Percentiles rank a stretch among this genome's conserved stretches.
phyloP scores from a whole-genome alignment of 2,113 vertebrate genomes.

The Philantomba maxwellii region DNA sequence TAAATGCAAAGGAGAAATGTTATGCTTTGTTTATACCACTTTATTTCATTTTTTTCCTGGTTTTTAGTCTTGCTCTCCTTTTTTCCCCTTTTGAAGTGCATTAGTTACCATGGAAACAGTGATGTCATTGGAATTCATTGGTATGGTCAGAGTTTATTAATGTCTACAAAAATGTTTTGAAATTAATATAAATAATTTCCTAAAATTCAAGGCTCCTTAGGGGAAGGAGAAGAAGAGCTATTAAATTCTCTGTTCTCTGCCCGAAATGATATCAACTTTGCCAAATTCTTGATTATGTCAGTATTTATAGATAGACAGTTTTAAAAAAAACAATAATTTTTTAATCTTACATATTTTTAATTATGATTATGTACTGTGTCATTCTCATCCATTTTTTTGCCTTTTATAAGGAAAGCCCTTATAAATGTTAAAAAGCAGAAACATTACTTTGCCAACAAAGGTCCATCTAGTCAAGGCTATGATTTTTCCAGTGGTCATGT shows the following conservation, averaged over 20 bases:
- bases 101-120: slow-evolving; percentile 70
- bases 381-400: background rate
- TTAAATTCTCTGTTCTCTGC: slow-evolving; percentile 38
- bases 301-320: background rate
- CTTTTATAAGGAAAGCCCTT: background rate
- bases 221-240: background rate
- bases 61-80: slow-evolving; percentile 46
- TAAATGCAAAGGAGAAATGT: slow-evolving; percentile 43
- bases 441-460: background rate
- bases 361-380: background rate
- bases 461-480: background rate
- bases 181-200: slow-evolving; percentile 64
- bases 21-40: slow-evolving; percentile 49
- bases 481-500: background rate
- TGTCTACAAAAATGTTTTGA: slow-evolving; percentile 58
- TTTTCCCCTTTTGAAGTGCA: slow-evolving; percentile 46
- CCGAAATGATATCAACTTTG: background rate
- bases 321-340: slow-evolving; percentile 2
- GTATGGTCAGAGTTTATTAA: slow-evolving; percentile 61
- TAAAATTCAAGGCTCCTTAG: slow-evolving; percentile 29
- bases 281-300: slow-evolving; percentile 5
- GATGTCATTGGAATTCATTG: slow-evolving; percentile 62
- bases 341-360: background rate
- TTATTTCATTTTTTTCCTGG: slow-evolving; percentile 26
- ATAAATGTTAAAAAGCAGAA: background rate